These are phyloP conservation scores for Pyrrhosoma nymphula DNA, from an alignment of 2,888 invertebrate genomes.

Conservation along the genomic window DNA sequence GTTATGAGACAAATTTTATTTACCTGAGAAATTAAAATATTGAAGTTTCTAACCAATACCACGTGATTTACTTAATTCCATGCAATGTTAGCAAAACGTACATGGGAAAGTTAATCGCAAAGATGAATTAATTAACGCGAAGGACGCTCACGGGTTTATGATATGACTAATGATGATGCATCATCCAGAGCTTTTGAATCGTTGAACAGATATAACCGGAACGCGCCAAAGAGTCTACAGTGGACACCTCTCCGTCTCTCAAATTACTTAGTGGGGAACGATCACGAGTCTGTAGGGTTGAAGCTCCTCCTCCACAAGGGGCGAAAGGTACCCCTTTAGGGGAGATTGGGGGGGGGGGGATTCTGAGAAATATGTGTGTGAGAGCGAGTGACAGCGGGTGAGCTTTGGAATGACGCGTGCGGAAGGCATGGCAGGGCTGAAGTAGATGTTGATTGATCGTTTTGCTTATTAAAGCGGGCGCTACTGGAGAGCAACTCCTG, in stretches of 20 bases:
- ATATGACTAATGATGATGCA: no score
- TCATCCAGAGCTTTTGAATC: no score
- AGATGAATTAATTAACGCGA: no score
- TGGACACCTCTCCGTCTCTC: not conserved
- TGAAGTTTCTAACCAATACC: no score
- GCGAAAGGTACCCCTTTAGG: not conserved
- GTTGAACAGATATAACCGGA: no score
- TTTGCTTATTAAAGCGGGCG: conserved; percentile 22
- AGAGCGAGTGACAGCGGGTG: not conserved
- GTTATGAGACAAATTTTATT: no score
- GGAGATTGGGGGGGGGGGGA: not conserved
- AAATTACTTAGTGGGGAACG: not conserved
- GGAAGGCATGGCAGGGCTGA: not conserved
- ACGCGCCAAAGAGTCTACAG: no score
- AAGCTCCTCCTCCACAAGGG: not conserved
- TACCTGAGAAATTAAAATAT: no score
- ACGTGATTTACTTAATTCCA: no score
- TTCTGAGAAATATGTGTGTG: not conserved
- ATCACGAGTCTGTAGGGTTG: not conserved
- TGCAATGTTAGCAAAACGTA: no score
- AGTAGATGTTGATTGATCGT: conserved; percentile 25
- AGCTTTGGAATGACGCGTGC: not conserved
- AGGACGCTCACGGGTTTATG: no score
- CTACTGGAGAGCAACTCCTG: not conserved
- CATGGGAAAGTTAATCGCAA: no score